A percentile compares a stretch with the other conserved stretches of the same genome.
These are phyloP conservation scores for Nemapogon koenigi DNA, from an alignment of 2,888 invertebrate species.

Conservation along the genomic window DNA sequence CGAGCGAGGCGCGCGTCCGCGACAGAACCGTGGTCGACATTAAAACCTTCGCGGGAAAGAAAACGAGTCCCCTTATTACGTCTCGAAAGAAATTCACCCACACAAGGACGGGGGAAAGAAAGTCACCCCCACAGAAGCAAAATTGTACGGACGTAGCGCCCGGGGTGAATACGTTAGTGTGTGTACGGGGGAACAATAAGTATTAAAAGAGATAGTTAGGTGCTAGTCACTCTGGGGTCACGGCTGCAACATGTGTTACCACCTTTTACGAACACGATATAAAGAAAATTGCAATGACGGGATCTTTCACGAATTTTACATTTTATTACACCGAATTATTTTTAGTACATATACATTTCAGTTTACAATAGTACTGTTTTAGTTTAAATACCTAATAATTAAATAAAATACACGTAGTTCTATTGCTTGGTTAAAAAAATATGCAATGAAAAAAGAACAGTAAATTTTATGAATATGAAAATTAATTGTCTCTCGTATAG, in stretches of 20 bases:
- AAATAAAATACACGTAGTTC: too few species aligned
- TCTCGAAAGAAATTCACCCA: slow-evolving; percentile 64
- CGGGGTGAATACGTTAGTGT: slow-evolving; percentile 41
- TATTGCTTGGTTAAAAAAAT: too few species aligned
- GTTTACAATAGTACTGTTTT: too few species aligned
- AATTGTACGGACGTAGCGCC: slow-evolving; percentile 35
- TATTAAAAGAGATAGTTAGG: slow-evolving; percentile 64
- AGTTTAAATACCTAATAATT: too few species aligned
- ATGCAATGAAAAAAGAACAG: too few species aligned
- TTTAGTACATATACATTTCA: too few species aligned
- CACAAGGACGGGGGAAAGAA: slow-evolving; percentile 53
- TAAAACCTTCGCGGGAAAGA: slow-evolving; percentile 64
- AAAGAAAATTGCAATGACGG: slow-evolving; percentile 2
- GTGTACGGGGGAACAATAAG: slow-evolving; percentile 47
- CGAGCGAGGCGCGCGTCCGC: slow-evolving; percentile 57
- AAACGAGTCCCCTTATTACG: slow-evolving; percentile 65
- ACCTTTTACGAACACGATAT: slow-evolving; percentile 5
- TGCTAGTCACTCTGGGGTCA: slow-evolving; percentile 30
- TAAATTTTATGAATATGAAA: too few species aligned
- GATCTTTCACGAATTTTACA: slow-evolving; percentile 5
- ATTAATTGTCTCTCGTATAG: too few species aligned
- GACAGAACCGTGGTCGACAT: slow-evolving; percentile 63
- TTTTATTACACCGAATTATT: slow-evolving; percentile 10
- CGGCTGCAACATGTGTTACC: slow-evolving; percentile 8
- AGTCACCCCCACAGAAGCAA: slow-evolving; percentile 47